Conservation (phyloP, 2,888 invertebrate species). For the Tortricodes alternella region DNA sequence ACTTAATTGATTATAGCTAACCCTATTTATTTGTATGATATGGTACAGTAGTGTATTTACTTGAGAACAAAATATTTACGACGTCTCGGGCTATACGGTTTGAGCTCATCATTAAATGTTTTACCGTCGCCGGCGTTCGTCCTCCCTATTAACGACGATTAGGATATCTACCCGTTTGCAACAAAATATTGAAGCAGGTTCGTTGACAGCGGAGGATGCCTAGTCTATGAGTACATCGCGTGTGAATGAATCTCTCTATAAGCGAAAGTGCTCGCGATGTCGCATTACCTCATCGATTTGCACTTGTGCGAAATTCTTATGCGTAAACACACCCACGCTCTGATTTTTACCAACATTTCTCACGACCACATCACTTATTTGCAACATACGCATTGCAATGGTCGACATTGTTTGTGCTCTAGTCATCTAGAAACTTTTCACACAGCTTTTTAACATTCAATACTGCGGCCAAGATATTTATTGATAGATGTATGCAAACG, state of each 20-base stretch:
- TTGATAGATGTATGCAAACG: constrained; percentile 59
- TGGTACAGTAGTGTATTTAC: too few species aligned
- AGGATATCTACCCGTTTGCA: too few species aligned
- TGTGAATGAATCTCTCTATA: constrained; percentile 55
- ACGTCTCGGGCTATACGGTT: too few species aligned
- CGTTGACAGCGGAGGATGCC: not conserved
- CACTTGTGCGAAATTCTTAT: constrained; percentile 61
- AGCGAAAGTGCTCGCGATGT: constrained; percentile 71
- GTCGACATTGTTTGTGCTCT: constrained; percentile 58
- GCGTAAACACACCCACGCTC: constrained; percentile 75
- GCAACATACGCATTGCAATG: constrained; percentile 52
- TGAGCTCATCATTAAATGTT: too few species aligned
- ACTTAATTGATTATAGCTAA: too few species aligned
- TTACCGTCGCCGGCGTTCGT: too few species aligned
- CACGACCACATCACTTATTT: constrained; percentile 64
- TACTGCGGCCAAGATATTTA: constrained; percentile 47
- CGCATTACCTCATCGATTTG: constrained; percentile 67
- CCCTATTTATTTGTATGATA: too few species aligned
- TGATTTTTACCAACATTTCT: constrained; percentile 68
- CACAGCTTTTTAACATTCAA: constrained; percentile 56
- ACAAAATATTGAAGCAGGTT: too few species aligned
- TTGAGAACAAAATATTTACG: too few species aligned
- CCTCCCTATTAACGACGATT: too few species aligned
- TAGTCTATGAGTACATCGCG: constrained; percentile 32
- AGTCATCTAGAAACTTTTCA: constrained; percentile 57